A percentile compares a stretch with the other conserved stretches of the same genome.
Evolutionary conservation across 2,888 invertebrate genomes (phyloP).

Genomic region (Napeogenes sylphis): DNA sequence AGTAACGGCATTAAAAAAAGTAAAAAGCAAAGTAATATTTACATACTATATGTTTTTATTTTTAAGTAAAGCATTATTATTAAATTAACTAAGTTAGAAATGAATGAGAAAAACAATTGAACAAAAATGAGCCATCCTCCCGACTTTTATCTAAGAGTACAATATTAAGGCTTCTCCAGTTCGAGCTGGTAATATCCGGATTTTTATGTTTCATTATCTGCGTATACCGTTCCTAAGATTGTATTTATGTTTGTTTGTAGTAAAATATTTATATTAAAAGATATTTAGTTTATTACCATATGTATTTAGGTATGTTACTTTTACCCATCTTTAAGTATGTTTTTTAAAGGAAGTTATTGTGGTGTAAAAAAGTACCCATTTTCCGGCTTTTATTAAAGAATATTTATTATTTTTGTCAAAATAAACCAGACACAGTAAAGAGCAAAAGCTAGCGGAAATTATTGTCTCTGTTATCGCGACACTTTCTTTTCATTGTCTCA

Average conservation of each 20-base stretch:
- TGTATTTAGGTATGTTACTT: too few relatives aligned
- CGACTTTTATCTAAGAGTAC: slow-evolving; percentile 38
- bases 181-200: slow-evolving; percentile 42
- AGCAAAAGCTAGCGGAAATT: slow-evolving; percentile 16
- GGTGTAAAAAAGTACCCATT: too few relatives aligned
- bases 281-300: too few relatives aligned
- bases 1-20: neutral
- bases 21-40: neutral
- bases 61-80: neutral
- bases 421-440: slow-evolving; percentile 12
- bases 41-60: neutral
- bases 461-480: slow-evolving; percentile 40
- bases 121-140: slow-evolving; percentile 34
- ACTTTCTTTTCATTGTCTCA: slow-evolving; percentile 46
- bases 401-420: neutral
- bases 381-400: too few relatives aligned
- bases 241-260: slow-evolving; percentile 17
- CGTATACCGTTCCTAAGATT: slow-evolving; percentile 7
- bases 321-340: too few relatives aligned
- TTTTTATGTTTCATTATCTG: slow-evolving; percentile 42
- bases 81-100: slow-evolving; percentile 7
- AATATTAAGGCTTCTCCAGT: slow-evolving; percentile 38
- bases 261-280: neutral
- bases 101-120: slow-evolving; percentile 27
- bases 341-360: too few relatives aligned